These are phyloP conservation scores for Hartigia nigra DNA, from an alignment of 2,888 invertebrate genomes.

Conservation along the genomic window DNA sequence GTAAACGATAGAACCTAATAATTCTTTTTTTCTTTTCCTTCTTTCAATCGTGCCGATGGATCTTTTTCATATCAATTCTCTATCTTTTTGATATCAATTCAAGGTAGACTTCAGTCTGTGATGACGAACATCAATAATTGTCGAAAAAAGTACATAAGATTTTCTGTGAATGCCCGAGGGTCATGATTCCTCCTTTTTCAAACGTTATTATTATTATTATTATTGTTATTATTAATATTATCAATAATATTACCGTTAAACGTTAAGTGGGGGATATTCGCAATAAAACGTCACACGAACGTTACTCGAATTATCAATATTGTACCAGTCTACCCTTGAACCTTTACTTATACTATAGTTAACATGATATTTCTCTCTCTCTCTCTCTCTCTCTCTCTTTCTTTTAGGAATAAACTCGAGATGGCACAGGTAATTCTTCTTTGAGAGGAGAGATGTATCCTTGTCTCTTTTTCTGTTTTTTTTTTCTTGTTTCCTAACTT, in stretches of 20 bases:
- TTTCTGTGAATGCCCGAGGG: neutral
- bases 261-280: neutral
- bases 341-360: neutral
- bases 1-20: neutral
- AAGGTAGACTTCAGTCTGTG: conserved; percentile 32
- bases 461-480: neutral
- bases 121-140: conserved; percentile 26
- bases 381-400: neutral
- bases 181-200: neutral
- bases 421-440: neutral
- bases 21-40: conserved; percentile 13
- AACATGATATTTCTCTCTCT: neutral
- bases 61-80: too few relatives aligned
- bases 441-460: neutral
- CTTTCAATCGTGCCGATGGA: conserved; percentile 33
- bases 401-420: neutral
- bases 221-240: neutral
- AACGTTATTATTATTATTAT: neutral
- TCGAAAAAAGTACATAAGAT: conserved; percentile 7
- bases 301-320: neutral
- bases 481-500: neutral
- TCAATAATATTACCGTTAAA: neutral
- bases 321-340: neutral
- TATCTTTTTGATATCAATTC: conserved; percentile 28
- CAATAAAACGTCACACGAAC: neutral